Base-by-base conservation (phyloP, 2,888 invertebrate genomes). In the Idaea straminata region DNA sequence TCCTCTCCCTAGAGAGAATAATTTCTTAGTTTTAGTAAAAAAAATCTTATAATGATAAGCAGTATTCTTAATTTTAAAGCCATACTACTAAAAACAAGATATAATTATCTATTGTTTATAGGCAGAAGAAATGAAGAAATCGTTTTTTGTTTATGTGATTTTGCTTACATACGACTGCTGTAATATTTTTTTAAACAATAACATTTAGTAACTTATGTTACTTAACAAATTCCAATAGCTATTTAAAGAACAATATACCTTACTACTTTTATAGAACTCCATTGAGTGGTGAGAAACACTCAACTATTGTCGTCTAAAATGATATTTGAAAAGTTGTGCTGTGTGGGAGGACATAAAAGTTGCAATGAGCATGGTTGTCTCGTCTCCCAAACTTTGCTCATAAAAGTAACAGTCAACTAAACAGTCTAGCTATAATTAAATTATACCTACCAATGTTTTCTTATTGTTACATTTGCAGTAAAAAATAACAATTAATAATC, bases 331-430 rank as follows among this genome's bases (percentile, higher is more conserved):
- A 47, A 47, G 47, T 47, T 47, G 47, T 47, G 10, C 47, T 47
- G 13, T 47, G 47, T 13, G 7, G 13, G 47, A 13, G 47, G 47
- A 47, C 47, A 47, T 47, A 47, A 47, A 47, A 47, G 47, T 47
- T 47, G 47, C 47, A 47, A 47, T 47, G 47, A 58, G 15, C 16
- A 15, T 58, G n/a, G 58, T 58, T 16, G 58, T 58, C 58, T 58
- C 15, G 58, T n/a, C 10, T 47, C 47, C 47, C 16, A 58, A 58
- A 58, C 15, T 58, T 58, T 58, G 5, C 58, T 58, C 58, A 58
- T 58, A 58, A 58, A 58, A 16, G 15, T 58, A 15, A 5, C 58
- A 58, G 58, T 15, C n/a, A n/a, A n/a, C n/a, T n/a, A 5, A 58
- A 13, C 58, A 16, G 58, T 16, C 58, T 58, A 15, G 16, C 58